These are phyloP conservation scores for Agrotis segetum DNA, from an alignment of 2,888 invertebrate species.

Conservation along the genomic window DNA sequence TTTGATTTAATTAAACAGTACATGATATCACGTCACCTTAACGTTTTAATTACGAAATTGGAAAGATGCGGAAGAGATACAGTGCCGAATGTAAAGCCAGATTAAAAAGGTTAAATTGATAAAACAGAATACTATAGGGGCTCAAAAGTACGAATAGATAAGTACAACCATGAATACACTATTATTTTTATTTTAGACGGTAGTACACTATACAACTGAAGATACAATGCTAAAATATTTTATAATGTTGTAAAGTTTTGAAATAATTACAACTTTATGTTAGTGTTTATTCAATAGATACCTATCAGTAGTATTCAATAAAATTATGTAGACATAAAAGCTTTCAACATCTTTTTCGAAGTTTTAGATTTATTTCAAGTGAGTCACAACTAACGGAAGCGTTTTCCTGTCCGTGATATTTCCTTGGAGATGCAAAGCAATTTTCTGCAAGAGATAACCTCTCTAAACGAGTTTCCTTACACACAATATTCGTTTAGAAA, in stretches of 20 bases:
- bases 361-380: conserved; percentile 74
- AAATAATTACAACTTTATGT: neutral
- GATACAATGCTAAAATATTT: neutral
- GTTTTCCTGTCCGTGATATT: conserved; percentile 83
- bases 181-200: neutral
- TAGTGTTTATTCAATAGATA: neutral
- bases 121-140: neutral
- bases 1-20: conserved; percentile 64
- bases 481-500: conserved; percentile 77
- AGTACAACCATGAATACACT: neutral
- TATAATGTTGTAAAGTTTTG: too few species aligned
- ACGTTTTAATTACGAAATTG: conserved; percentile 57
- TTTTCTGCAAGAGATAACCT: conserved; percentile 88
- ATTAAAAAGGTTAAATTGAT: conserved; percentile 11
- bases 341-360: conserved; percentile 43
- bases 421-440: conserved; percentile 89
- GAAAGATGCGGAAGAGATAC: conserved; percentile 47
- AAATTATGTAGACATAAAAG: conserved; percentile 28
- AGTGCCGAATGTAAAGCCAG: conserved; percentile 30
- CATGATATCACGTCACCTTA: conserved; percentile 51
- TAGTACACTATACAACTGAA: neutral
- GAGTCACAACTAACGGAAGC: conserved; percentile 80
- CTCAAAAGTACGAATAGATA: neutral
- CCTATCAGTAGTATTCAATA: conserved; percentile 11
- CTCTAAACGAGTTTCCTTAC: conserved; percentile 82